Evolutionary conservation across 2,888 invertebrate species (phyloP), one percentile per base, ranked within the genome.

Genomic region (Odontothrips loti): DNA sequence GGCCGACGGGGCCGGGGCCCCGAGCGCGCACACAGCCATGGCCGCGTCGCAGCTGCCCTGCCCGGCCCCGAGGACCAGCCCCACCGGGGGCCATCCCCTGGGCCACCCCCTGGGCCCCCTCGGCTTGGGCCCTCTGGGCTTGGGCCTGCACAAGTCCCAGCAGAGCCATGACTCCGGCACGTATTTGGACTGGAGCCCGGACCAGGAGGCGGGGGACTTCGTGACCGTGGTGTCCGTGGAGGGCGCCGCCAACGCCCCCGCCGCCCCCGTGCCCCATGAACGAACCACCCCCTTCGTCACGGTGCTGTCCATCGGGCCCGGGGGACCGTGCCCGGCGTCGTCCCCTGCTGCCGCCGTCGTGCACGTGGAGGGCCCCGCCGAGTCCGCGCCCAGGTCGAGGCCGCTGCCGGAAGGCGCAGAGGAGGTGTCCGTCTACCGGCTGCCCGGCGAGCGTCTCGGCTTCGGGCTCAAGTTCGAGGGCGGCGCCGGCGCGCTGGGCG

Each of bases 391-490:
- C 81, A 63, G 80, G 78, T 80, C n/a, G 27, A 79, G 17, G 79
- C 51, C 12, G 51, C 80, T 80, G 43, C 81, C 81, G 1, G 83
- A 83, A 12, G 83, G 82, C 23, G 82, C 90, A 15, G 94, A 95
- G 85, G 92, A 93, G 86, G 93, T 97, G 63, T 90, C 93, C 81
- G 93, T 97, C 80, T 94, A 94, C 84, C 91, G 97, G 83, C 90
- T 97, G 81, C 95, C 96, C 0, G 97, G 97, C 0, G 97, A 97
- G 86, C 91, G 96, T 68, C 90, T 97, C 11, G 97, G 97, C 1
- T 94, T 97, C 86, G 96, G 96, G 0, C 89, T 97, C 0, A 96
- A 96, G 86, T 96, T 97, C 86, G 96, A 97, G 88, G 96, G 96
- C 78, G 96, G 96, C 20, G 94, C 94, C 75, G 68, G 23, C 68